A percentile compares a stretch with the other conserved stretches of the same genome.
phyloP scores from a whole-genome alignment of 2,888 invertebrate species.

The Lomographa bimaculata region DNA sequence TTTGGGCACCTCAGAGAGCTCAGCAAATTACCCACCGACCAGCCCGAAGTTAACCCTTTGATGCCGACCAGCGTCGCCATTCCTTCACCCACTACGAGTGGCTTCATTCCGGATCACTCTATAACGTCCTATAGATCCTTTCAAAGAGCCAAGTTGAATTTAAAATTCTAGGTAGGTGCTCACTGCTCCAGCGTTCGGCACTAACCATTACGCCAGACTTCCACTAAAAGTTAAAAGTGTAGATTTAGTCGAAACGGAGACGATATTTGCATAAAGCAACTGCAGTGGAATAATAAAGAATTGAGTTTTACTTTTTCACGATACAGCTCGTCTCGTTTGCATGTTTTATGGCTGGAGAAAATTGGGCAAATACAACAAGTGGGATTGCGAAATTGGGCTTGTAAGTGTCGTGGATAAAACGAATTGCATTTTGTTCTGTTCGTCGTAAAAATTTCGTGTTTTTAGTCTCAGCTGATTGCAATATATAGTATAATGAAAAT shows the following conservation, averaged over 20 bases:
- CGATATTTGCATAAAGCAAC: slow-evolving; percentile 35
- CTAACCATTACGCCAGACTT: slow-evolving; percentile 36
- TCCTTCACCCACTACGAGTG: slow-evolving; percentile 48
- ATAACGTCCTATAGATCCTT: slow-evolving; percentile 37
- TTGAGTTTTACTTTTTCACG: slow-evolving; percentile 28
- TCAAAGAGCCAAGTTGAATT: slow-evolving; percentile 42
- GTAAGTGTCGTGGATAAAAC: slow-evolving; percentile 19
- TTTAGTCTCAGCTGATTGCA: background rate
- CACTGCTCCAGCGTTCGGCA: slow-evolving; percentile 33
- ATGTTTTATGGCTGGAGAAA: slow-evolving; percentile 23
- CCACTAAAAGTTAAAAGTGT: slow-evolving; percentile 41
- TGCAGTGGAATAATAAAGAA: slow-evolving; percentile 32
- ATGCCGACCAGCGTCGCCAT: slow-evolving; percentile 52
- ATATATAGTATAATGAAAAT: too few relatives aligned
- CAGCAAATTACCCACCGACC: slow-evolving; percentile 67
- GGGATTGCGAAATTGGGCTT: slow-evolving; percentile 16
- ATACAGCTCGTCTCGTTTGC: slow-evolving; percentile 32
- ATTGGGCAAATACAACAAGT: slow-evolving; percentile 21
- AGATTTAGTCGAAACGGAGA: slow-evolving; percentile 34
- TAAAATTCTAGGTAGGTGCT: slow-evolving; percentile 45
- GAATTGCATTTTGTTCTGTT: slow-evolving; percentile 16
- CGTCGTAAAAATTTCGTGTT: slow-evolving; percentile 14
- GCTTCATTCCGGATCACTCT: slow-evolving; percentile 37
- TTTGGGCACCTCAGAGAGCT: slow-evolving; percentile 68
- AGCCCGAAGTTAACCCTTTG: slow-evolving; percentile 65